Conservation (phyloP, 2,797 vertebrate species). For the Clarias fuscus region DNA sequence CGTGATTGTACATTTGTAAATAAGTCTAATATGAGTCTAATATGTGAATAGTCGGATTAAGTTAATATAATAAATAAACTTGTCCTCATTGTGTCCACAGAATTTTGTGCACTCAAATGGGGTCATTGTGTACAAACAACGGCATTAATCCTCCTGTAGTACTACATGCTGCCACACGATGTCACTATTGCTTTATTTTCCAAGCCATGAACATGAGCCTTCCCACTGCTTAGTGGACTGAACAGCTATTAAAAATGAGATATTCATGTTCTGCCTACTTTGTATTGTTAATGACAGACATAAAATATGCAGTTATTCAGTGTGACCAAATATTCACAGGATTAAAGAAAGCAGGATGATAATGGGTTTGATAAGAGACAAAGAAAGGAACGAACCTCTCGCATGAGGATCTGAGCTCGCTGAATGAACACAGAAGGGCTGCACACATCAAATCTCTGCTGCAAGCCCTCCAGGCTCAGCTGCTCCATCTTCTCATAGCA, state of each 20-base stretch:
- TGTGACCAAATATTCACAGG: neutral
- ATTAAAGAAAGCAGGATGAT: slow-evolving; percentile 4
- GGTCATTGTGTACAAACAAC: neutral
- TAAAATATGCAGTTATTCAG: neutral
- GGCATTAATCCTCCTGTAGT: slow-evolving; percentile 1
- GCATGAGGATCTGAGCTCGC: slow-evolving; percentile 95
- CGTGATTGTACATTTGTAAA: neutral
- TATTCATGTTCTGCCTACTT: neutral
- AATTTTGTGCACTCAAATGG: no score
- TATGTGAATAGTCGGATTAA: neutral
- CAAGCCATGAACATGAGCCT: neutral
- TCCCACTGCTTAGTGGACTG: neutral
- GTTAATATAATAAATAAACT: neutral
- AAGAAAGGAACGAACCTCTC: slow-evolving; percentile 79
- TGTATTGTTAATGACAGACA: neutral
- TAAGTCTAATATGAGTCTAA: neutral
- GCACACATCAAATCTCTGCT: slow-evolving; percentile 91
- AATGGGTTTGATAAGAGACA: neutral
- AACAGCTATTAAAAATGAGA: neutral
- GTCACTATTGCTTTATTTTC: slow-evolving; percentile 23
- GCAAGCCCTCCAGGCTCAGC: slow-evolving; percentile 90
- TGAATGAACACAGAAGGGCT: slow-evolving; percentile 88
- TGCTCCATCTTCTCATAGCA: slow-evolving; percentile 93
- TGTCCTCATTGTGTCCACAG: neutral
- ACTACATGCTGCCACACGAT: slow-evolving; percentile 2